A percentile compares a stretch with the other conserved stretches of the same genome.
phyloP scores from a whole-genome alignment of 2,888 invertebrate genomes.

The Leptopilina myrica region DNA sequence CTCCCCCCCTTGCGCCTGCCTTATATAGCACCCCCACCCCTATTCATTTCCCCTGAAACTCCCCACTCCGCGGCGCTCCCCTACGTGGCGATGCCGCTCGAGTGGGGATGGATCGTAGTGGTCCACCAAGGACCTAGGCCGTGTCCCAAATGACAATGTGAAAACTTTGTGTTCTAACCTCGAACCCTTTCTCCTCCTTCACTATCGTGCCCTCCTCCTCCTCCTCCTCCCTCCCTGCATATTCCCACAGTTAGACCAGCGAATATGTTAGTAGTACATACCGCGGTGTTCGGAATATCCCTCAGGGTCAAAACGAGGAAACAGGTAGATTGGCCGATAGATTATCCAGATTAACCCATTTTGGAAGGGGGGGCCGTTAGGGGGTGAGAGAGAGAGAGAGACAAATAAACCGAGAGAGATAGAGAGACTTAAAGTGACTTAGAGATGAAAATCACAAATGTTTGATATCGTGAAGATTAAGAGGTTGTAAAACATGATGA shows the following conservation, averaged over 20 bases:
- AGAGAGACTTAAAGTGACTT: background rate
- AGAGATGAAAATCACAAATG: slow-evolving; percentile 8
- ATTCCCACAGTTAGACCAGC: slow-evolving; percentile 19
- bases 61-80: slow-evolving; percentile 65
- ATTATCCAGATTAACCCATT: slow-evolving; percentile 27
- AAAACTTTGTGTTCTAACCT: slow-evolving; percentile 65
- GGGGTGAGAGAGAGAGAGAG: background rate
- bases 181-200: slow-evolving; percentile 49
- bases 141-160: slow-evolving; percentile 67
- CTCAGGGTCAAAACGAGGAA: slow-evolving; percentile 59
- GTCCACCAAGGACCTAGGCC: slow-evolving; percentile 60
- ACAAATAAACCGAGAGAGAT: too few relatives aligned
- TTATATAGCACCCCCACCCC: slow-evolving; percentile 76
- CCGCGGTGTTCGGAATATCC: slow-evolving; percentile 61
- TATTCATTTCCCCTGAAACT: slow-evolving; percentile 65
- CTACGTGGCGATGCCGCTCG: slow-evolving; percentile 57
- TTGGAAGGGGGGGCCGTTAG: too few relatives aligned
- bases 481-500: background rate
- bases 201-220: slow-evolving; percentile 15
- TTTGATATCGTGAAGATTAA: slow-evolving; percentile 4
- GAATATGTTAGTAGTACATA: slow-evolving; percentile 52
- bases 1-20: slow-evolving; percentile 74
- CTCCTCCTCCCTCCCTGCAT: background rate
- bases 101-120: slow-evolving; percentile 68
- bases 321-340: slow-evolving; percentile 38